Evolutionary conservation across 1,140 invertebrate species (phyloP).

Genomic region (Heliothis virescens): DNA sequence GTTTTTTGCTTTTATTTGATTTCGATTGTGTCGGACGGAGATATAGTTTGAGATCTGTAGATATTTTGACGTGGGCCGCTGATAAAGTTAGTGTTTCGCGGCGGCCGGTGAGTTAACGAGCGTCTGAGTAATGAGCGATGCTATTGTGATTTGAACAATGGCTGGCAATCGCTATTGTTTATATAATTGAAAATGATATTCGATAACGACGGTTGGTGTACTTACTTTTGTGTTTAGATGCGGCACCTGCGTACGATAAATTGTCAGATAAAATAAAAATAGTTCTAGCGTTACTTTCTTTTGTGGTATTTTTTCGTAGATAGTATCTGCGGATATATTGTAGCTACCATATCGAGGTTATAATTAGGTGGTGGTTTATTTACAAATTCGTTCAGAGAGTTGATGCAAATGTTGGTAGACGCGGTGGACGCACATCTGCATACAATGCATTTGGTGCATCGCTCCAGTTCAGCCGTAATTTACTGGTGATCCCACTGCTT

Average conservation of each 20-base stretch:
- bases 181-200: constrained; percentile 80
- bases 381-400: constrained; percentile 74
- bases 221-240: constrained; percentile 34
- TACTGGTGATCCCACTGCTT: constrained; percentile 68
- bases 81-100: constrained; percentile 84
- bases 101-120: constrained; percentile 81
- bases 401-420: constrained; percentile 76
- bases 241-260: constrained; percentile 43
- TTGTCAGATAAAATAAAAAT: constrained; percentile 27
- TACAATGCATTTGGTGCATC: constrained; percentile 69
- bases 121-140: constrained; percentile 81
- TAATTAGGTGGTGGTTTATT: constrained; percentile 67
- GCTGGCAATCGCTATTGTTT: constrained; percentile 78
- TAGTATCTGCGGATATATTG: constrained; percentile 21
- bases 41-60: constrained; percentile 81
- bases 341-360: constrained; percentile 3
- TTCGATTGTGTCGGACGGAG: constrained; percentile 77
- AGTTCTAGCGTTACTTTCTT: constrained; percentile 39
- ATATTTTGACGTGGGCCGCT: constrained; percentile 80
- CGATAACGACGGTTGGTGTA: constrained; percentile 53
- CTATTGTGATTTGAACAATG: constrained; percentile 82
- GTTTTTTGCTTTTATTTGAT: constrained; percentile 70
- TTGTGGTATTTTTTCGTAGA: too few species aligned
- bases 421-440: constrained; percentile 69
- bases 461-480: constrained; percentile 75